Conservation (phyloP, 2,888 invertebrate genomes). For the Phalangium opilio region DNA sequence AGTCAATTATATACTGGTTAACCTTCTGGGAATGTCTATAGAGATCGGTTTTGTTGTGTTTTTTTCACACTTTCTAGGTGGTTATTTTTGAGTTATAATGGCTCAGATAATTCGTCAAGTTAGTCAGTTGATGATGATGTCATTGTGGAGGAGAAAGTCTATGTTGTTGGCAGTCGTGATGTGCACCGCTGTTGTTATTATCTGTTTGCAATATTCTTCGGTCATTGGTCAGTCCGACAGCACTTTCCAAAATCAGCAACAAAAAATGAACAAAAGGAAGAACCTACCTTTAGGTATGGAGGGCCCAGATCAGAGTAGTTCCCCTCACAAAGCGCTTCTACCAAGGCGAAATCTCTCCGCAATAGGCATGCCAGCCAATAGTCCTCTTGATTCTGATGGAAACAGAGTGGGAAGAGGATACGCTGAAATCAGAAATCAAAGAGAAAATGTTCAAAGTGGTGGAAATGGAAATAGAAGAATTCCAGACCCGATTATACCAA, state of each 20-base stretch:
- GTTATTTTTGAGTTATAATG: no score
- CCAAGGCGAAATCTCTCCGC: conserved; percentile 19
- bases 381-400: no score
- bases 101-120: no score
- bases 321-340: conserved; percentile 13
- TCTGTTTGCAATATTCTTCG: conserved; percentile 18
- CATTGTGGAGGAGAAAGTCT: conserved; percentile 17
- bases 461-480: no score
- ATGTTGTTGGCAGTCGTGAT: conserved; percentile 16
- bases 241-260: conserved; percentile 3
- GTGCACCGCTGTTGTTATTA: conserved; percentile 12
- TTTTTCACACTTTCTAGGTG: no score
- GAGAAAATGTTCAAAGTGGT: no score
- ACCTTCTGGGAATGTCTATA: no score
- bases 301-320: conserved; percentile 3
- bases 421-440: no score
- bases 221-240: conserved; percentile 5
- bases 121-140: conserved; percentile 5
- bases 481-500: no score
- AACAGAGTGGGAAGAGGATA: no score
- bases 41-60: no score
- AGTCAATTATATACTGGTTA: no score
- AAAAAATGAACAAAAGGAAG: background rate
- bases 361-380: conserved; percentile 3
- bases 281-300: conserved; percentile 9